Conservation (phyloP, 2,888 invertebrate species). For the Junonia oenone region DNA sequence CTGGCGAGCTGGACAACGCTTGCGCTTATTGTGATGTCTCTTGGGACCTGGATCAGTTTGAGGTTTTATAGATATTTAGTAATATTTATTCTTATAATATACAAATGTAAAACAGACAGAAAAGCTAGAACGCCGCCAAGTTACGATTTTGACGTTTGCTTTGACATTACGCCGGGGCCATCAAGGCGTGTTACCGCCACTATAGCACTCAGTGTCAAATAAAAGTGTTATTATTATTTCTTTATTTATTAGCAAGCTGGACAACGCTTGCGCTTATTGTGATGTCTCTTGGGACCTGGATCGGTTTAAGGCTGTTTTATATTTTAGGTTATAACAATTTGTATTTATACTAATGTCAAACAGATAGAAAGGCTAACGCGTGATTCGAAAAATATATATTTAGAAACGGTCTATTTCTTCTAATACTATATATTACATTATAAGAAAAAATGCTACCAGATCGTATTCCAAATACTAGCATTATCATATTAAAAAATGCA, state of each 20-base stretch:
- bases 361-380: no score
- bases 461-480: no score
- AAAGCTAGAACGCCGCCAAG: constrained; percentile 49
- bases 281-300: constrained; percentile 10
- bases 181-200: constrained; percentile 32
- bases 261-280: constrained; percentile 26
- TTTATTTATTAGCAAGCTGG: constrained; percentile 27
- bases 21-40: constrained; percentile 24
- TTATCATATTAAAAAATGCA: no score
- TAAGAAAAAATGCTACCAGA: no score
- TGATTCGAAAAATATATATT: no score
- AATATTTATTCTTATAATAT: no score
- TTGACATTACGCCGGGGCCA: constrained; percentile 39
- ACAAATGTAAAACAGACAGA: no score
- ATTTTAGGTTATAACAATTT: no score
- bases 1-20: constrained; percentile 24
- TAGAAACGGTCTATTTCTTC: no score
- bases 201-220: constrained; percentile 32
- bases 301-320: constrained; percentile 8
- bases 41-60: constrained; percentile 8
- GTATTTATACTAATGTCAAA: no score
- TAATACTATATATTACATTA: no score
- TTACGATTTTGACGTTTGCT: constrained; percentile 51
- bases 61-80: background rate
- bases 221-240: constrained; percentile 33